Base-by-base conservation (phyloP, 2,888 invertebrate species). In the Perdita meconis region DNA sequence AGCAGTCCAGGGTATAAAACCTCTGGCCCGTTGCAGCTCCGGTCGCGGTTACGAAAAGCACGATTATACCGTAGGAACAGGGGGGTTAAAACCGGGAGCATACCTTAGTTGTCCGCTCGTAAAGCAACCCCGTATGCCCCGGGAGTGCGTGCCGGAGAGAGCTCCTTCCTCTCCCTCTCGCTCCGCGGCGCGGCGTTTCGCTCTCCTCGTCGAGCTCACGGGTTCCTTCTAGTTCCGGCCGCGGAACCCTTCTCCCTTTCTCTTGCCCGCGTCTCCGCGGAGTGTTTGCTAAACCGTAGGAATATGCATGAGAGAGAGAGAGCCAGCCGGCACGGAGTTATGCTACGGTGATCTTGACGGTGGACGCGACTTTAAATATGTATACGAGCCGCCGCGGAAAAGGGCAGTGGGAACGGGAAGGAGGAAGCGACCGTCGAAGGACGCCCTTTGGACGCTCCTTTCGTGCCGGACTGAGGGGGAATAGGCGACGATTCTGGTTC, bases 21-120 rank as follows among this genome's bases (percentile, higher is more conserved):
- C 86, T 77, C 70, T 74, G 72, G 85, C 64, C 74, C 83, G 80
- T 79, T 81, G 81, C 82, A 77, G 68, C 66, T 78, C 66, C 81
- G 83, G 80, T 78, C 83, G 81, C 86, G 86, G n/a, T 86, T 86
- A 83, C 88, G 86, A 86, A 85, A 86, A 83, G 79, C 85, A 85
- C 81, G 81, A 81, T 79, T 81, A 80, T 81, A 73, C 78, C 73
- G 80, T 75, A 77, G 79, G 80, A 69, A 77, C 56, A 51, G 73
- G 72, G 73, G 72, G 68, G 69, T 38, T 67, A 78, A 85, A 86
- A 85, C 81, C 88, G 86, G 86, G 85, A 91, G 90, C 92, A 92
- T 91, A 92, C 92, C 91, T 91, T 91, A 91, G 91, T 91, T 92
- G 92, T 92, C 92, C 89, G 91, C 90, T 91, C 91, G 91, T 91